These are phyloP conservation scores for Natator depressus DNA, from an alignment of 2,113 vertebrate species.

Conservation along the genomic window DNA sequence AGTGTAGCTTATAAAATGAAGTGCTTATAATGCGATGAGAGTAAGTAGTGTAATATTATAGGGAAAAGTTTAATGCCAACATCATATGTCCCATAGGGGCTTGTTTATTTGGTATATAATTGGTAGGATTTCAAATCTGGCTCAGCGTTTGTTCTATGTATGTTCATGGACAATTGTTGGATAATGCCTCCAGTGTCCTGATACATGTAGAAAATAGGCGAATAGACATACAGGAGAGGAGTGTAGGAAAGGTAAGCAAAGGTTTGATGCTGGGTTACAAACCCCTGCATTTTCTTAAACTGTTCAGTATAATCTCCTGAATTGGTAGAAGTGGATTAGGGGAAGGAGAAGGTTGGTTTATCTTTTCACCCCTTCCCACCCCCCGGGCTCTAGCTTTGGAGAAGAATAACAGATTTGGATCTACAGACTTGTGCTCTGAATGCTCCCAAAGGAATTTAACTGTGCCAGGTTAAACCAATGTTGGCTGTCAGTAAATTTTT, in stretches of 20 bases:
- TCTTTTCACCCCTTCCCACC: neutral
- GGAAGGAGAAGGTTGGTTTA: neutral
- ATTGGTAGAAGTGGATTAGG: neutral
- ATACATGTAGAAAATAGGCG: accelerated
- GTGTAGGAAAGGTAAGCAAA: neutral
- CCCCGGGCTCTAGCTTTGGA: neutral
- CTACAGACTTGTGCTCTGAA: neutral
- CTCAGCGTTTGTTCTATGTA: neutral
- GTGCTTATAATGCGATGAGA: slow-evolving; percentile 61
- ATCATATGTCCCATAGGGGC: slow-evolving; percentile 39
- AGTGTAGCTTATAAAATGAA: slow-evolving; percentile 49
- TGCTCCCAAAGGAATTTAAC: slow-evolving; percentile 55
- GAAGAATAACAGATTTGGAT: neutral
- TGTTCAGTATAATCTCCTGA: neutral
- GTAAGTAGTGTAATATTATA: slow-evolving; percentile 21
- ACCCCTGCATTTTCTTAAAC: neutral
- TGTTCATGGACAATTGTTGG: neutral
- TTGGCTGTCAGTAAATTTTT: neutral
- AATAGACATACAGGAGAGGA: neutral
- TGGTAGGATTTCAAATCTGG: slow-evolving; percentile 8
- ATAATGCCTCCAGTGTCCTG: neutral
- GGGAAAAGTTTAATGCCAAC: slow-evolving; percentile 35
- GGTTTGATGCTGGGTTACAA: slow-evolving; percentile 14
- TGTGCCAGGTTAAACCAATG: slow-evolving; percentile 27
- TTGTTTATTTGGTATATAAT: slow-evolving; percentile 29